phyloP scores from a whole-genome alignment of 1,140 invertebrate species.

The Lepidostoma basale region DNA sequence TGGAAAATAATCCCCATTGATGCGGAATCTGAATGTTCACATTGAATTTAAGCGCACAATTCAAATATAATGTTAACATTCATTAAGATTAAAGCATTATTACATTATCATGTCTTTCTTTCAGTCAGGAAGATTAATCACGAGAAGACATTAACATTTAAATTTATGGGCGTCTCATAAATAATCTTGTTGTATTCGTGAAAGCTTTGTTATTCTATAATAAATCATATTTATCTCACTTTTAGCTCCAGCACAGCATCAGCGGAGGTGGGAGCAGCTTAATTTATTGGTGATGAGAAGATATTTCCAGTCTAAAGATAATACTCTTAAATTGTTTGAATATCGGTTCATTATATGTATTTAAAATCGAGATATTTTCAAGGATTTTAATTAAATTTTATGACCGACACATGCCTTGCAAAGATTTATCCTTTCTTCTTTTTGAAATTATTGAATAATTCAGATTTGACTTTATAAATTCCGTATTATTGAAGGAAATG shows the following conservation, averaged over 20 bases:
- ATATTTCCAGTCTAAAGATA: slow-evolving; percentile 11
- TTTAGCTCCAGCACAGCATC: slow-evolving; percentile 1
- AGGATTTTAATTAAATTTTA: too few relatives aligned
- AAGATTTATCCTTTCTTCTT: too few relatives aligned
- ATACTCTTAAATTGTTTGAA: slow-evolving; percentile 7
- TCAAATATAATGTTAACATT: background rate
- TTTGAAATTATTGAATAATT: too few relatives aligned
- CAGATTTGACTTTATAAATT: too few relatives aligned
- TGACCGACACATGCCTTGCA: too few relatives aligned
- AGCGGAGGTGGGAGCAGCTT: background rate
- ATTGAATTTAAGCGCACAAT: background rate
- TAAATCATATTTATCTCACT: slow-evolving; percentile 32
- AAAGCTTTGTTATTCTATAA: slow-evolving; percentile 32
- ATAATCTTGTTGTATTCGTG: slow-evolving; percentile 23
- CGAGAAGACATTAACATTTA: background rate
- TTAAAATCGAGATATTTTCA: too few relatives aligned
- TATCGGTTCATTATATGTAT: too few relatives aligned
- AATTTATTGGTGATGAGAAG: slow-evolving; percentile 26
- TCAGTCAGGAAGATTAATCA: slow-evolving; percentile 18
- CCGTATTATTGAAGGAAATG: too few relatives aligned
- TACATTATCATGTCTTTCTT: slow-evolving; percentile 22
- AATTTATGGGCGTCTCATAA: background rate
- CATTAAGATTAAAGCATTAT: slow-evolving; percentile 4
- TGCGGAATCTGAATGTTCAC: slow-evolving; percentile 25
- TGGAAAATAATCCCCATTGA: too few relatives aligned